Conservation (phyloP, 2,888 invertebrate genomes). For the Phanerotoma sp. region DNA sequence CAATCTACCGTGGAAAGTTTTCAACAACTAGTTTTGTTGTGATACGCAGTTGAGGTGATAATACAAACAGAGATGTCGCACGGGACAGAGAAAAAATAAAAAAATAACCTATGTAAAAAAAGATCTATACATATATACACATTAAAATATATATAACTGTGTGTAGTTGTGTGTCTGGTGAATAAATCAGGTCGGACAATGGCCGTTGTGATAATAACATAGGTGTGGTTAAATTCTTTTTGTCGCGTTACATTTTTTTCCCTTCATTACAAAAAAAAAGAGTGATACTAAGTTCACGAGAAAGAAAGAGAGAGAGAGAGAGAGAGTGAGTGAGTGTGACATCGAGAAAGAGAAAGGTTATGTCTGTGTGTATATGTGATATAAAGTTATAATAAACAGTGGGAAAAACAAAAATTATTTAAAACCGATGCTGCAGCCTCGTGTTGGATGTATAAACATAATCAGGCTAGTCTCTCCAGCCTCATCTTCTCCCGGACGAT, state of each 20-base stretch:
- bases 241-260: not conserved
- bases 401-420: constrained; percentile 1
- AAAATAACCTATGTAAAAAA: not conserved
- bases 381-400: not conserved
- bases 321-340: too few relatives aligned
- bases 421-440: constrained; percentile 7
- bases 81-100: not conserved
- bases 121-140: not conserved
- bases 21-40: too few relatives aligned
- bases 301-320: too few relatives aligned
- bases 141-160: not conserved
- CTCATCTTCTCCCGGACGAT: not conserved
- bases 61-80: not conserved
- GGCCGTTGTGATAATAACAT: constrained; percentile 23
- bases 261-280: not conserved
- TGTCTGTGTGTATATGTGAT: not conserved
- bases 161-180: constrained; percentile 1
- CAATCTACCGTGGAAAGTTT: too few relatives aligned
- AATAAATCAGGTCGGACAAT: constrained; percentile 23
- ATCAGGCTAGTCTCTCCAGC: not conserved
- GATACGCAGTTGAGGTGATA: not conserved
- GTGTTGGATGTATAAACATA: not conserved
- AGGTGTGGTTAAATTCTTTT: constrained; percentile 24
- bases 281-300: constrained; percentile 5
- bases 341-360: too few relatives aligned